Evolutionary conservation across 2,888 invertebrate species (phyloP), one percentile per base, ranked within the genome.

Genomic region (Plemyria rubiginata): DNA sequence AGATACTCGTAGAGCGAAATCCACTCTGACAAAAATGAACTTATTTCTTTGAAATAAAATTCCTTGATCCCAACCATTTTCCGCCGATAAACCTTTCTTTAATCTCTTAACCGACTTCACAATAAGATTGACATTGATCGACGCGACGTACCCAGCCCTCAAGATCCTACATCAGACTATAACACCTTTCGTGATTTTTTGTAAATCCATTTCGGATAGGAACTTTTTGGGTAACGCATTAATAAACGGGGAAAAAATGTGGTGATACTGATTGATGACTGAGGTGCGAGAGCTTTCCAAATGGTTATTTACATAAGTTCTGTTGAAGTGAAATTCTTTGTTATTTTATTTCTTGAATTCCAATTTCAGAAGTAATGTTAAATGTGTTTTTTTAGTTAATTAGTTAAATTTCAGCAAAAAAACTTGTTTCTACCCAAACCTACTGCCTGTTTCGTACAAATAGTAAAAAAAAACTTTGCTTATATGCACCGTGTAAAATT

Each of bases 111-210:
- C 62, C 57, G 49, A 45, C 38, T 43, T 29, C 29, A 40, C 29
- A 59, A 16, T 45, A 45, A 55, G 52, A 53, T 48, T 22, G 60
- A 60, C 53, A 38, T 53, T 56, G 64, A 64, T 64, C 60, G 60
- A 60, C 51, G 36, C 36, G 36, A 60, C 60, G 45, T 46, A 46
- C 46, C n/a, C 28, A 46, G 41, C 13, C 48, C 16, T 12, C n/a
- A 32, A n/a, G 38, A 54, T 16, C 62, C 55, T 52, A 49, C 51
- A 54, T 59, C 48, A 55, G 48, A 56, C 55, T 60, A 56, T 54
- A 62, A 58, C 50, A 54, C 58, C 40, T 54, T 58, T 41, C 41
- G 63, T 59, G 56, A 64, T 64, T 64, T 60, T 49, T 53, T 60
- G 22, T 22, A 22, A 22, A 60, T 58, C 60, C 55, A 53, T 60